These are phyloP conservation scores for Nephrotoma appendiculata DNA, from an alignment of 2,888 invertebrate species.

Conservation along the genomic window DNA sequence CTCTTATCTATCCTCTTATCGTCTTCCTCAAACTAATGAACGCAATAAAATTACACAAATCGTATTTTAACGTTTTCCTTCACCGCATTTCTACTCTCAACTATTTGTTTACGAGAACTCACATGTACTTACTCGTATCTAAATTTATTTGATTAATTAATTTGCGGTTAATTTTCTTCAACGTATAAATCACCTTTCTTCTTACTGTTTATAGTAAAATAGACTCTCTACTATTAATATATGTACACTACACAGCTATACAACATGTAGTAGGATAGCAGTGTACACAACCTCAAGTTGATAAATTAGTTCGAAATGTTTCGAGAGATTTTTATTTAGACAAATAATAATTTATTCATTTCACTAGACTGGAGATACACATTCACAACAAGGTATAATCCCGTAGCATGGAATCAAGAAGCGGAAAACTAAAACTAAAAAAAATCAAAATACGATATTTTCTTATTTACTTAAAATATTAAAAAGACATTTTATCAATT, in stretches of 20 bases:
- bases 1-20: neutral
- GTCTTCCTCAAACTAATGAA: neutral
- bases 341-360: neutral
- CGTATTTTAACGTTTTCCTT: neutral
- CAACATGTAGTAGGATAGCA: neutral
- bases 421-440: neutral
- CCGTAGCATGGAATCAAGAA: neutral
- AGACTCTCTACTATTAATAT: neutral
- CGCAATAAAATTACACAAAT: neutral
- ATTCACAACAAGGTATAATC: neutral
- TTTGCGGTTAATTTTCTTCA: neutral
- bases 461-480: neutral
- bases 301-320: neutral
- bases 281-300: neutral
- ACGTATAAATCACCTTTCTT: neutral
- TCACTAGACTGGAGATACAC: neutral
- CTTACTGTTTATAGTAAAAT: neutral
- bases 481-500: neutral
- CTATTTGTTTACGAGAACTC: neutral
- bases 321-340: neutral
- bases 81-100: neutral
- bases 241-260: neutral
- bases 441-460: neutral
- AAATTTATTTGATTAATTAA: neutral
- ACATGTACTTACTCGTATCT: neutral